Percentiles rank a stretch among this genome's conserved stretches.
Conservation (phyloP, 2,797 vertebrate species). For the Semotilus atromaculatus region DNA sequence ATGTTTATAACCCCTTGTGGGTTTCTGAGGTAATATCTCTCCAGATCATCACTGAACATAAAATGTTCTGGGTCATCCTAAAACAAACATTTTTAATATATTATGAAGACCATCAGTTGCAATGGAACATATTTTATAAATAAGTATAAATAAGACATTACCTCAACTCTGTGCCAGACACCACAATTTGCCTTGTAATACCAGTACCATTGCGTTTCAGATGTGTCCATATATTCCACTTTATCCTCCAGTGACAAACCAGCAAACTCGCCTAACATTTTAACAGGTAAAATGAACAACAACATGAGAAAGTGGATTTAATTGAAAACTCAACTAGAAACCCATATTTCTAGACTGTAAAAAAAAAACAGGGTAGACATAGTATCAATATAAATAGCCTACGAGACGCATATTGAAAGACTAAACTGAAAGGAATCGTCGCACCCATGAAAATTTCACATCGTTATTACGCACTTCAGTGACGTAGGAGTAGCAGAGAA, state of each 20-base stretch:
- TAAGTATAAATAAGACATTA: conserved; percentile 58
- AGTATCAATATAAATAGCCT: background rate
- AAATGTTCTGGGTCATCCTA: conserved; percentile 75
- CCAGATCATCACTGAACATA: conserved; percentile 79
- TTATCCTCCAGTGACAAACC: background rate
- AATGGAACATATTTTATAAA: background rate
- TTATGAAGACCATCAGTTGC: background rate
- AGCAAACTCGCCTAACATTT: conserved; percentile 8
- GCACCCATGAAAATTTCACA: background rate
- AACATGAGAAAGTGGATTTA: background rate
- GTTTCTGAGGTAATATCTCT: conserved; percentile 77
- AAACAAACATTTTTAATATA: background rate
- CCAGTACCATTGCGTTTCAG: conserved; percentile 82
- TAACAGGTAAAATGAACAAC: background rate
- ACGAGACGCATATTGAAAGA: background rate
- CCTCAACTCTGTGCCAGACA: conserved; percentile 89
- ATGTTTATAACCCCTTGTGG: conserved; percentile 70
- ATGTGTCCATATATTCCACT: conserved; percentile 82
- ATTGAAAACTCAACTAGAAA: background rate
- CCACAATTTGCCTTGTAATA: conserved; percentile 87
- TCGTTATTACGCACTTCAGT: background rate
- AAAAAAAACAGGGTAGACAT: background rate
- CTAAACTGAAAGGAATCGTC: background rate
- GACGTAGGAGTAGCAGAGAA: background rate
- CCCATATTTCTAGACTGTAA: background rate